Percentiles rank a stretch among this genome's conserved stretches.
These are phyloP conservation scores for Triops cancriformis DNA, from an alignment of 1,140 invertebrate genomes.

Conservation along the genomic window DNA sequence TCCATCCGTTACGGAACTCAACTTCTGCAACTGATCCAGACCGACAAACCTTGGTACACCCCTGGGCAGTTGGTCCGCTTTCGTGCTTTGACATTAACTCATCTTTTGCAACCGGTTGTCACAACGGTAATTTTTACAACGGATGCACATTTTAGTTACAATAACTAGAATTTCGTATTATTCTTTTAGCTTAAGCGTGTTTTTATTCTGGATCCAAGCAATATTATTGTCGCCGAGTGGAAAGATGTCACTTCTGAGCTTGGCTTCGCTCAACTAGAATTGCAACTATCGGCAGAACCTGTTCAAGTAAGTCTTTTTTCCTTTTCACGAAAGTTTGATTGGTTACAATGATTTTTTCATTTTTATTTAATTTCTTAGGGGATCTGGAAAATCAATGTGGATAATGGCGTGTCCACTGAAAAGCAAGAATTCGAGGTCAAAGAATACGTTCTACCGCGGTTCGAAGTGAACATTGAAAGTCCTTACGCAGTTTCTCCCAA, in stretches of 20 bases:
- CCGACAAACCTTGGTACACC: constrained; percentile 53
- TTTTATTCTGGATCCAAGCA: constrained; percentile 51
- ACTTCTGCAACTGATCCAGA: constrained; percentile 46
- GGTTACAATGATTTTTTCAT: background rate
- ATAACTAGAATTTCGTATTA: background rate
- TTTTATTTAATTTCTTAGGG: constrained; percentile 38
- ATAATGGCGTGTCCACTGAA: constrained; percentile 34
- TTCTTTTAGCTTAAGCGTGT: constrained; percentile 46
- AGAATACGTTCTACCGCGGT: constrained; percentile 56
- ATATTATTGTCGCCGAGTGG: constrained; percentile 51
- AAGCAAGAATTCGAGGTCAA: constrained; percentile 45
- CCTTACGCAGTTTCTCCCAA: constrained; percentile 50
- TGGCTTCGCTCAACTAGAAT: constrained; percentile 47
- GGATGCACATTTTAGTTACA: background rate
- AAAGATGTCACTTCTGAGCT: constrained; percentile 44
- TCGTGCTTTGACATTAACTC: constrained; percentile 44
- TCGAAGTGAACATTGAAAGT: constrained; percentile 53
- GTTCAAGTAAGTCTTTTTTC: constrained; percentile 38
- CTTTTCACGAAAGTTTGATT: background rate
- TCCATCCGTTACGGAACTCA: constrained; percentile 35
- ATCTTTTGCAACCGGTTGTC: constrained; percentile 44
- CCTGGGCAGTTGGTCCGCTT: constrained; percentile 51
- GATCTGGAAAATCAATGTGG: constrained; percentile 48
- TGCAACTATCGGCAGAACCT: constrained; percentile 48
- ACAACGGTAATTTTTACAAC: constrained; percentile 37